Conservation (phyloP, 2,888 invertebrate genomes). For the Lasioglossum vierecki region DNA sequence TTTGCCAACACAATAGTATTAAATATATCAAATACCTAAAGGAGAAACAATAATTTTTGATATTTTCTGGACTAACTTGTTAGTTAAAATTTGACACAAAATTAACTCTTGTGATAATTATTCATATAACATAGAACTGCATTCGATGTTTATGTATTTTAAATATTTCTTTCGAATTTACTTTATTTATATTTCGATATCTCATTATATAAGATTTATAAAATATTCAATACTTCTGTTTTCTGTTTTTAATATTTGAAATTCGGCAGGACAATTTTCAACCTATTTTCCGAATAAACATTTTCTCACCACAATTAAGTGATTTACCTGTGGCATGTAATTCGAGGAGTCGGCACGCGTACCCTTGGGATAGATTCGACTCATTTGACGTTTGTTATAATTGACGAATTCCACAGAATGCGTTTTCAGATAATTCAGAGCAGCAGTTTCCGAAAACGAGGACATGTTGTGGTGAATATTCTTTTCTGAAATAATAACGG, state of each 20-base stretch:
- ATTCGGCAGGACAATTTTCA: background rate
- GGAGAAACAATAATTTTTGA: background rate
- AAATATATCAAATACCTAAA: background rate
- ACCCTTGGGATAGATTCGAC: slow-evolving; percentile 89
- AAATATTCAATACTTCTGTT: background rate
- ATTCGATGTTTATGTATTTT: background rate
- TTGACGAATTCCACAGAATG: slow-evolving; percentile 89
- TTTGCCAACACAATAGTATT: background rate
- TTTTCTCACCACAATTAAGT: background rate
- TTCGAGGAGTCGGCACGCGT: slow-evolving; percentile 90
- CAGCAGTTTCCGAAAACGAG: slow-evolving; percentile 89
- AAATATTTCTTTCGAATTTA: background rate
- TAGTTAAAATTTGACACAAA: background rate
- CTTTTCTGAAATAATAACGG: slow-evolving; percentile 84
- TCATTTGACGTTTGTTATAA: slow-evolving; percentile 91
- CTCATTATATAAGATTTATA: background rate
- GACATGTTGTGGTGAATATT: slow-evolving; percentile 89
- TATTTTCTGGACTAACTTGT: background rate
- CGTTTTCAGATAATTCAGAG: slow-evolving; percentile 87
- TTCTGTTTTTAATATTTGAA: background rate
- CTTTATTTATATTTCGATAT: background rate
- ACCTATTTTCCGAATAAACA: background rate
- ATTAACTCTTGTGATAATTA: background rate
- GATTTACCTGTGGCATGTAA: slow-evolving; percentile 88
- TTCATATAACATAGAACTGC: background rate